Evolutionary conservation across 2,888 invertebrate species (phyloP), one percentile per base, ranked within the genome.

Genomic region (Calameuta pallipes): DNA sequence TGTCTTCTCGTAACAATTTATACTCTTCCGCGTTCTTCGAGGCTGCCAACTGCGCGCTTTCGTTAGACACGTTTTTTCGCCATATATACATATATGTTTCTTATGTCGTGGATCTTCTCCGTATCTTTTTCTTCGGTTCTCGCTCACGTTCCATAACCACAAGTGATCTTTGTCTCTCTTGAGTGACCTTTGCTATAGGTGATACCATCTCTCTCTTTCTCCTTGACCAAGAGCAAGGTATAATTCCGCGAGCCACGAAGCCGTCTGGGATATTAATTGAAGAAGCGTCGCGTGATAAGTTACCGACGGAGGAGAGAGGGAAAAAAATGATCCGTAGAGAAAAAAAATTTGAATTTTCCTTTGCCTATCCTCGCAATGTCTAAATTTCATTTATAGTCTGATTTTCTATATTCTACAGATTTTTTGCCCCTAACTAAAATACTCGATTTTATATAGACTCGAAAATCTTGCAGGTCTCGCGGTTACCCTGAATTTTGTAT

Each of bases 11-110:
- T 74, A 56, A 23, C 9, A 56, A 23, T 0, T 56, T 36, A 77
- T 77, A 75, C 75, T 80, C 84, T 85, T 86, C 85, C 86, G 86
- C 86, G 84, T 87, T 87, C 86, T 76, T 81, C 77, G 73, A 76
- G 79, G 73, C 81, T 78, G 82, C 79, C 83, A 79, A 82, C 80
- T 83, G 78, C 76, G 79, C 76, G 76, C 81, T 80, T 77, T 83
- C 81, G 81, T 80, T 79, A 77, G 75, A 34, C 76, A 37, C 74
- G 74, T 35, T 36, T 23, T 56, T 56, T 12, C 41, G 41, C 1
- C 23, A 13, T 13, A 37, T 37, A 37, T 37, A 37, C 30, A 0
- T 33, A 70, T 33, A 33, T 3, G 12, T 36, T 12, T 12, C 12
- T 36, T 36, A 12, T 3, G 12, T 36, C 36, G 36, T 1, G 36